phyloP scores from a whole-genome alignment of 2,888 invertebrate genomes.

The Schizotus pectinicornis region DNA sequence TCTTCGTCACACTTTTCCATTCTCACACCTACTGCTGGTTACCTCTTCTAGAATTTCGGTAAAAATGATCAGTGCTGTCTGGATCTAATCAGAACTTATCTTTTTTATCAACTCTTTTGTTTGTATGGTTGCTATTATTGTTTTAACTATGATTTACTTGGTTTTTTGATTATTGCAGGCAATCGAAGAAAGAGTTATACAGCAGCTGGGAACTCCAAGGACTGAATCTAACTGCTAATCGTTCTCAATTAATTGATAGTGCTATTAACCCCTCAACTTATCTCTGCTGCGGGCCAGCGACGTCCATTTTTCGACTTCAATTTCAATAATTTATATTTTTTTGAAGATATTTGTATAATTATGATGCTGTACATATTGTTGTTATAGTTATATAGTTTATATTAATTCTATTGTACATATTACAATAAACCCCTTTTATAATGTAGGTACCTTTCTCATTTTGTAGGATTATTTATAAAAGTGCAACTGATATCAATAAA shows the following conservation, averaged over 20 bases:
- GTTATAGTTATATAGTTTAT: slow-evolving; percentile 59
- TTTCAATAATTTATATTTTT: slow-evolving; percentile 44
- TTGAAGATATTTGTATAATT: slow-evolving; percentile 43
- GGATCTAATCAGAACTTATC: not conserved
- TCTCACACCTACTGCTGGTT: not conserved
- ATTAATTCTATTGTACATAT: slow-evolving; percentile 53
- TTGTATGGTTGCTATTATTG: not conserved
- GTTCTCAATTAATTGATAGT: slow-evolving; percentile 11
- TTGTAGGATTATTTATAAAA: slow-evolving; percentile 20
- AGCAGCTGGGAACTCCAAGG: slow-evolving; percentile 57
- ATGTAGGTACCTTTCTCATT: slow-evolving; percentile 24
- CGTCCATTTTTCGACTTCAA: slow-evolving; percentile 47
- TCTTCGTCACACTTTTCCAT: slow-evolving; percentile 6
- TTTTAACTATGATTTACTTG: not conserved
- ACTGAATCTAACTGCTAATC: slow-evolving; percentile 55
- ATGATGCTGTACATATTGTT: slow-evolving; percentile 54
- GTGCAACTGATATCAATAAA: not conserved
- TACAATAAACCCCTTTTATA: slow-evolving; percentile 28
- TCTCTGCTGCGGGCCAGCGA: slow-evolving; percentile 49
- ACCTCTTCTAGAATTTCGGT: not conserved
- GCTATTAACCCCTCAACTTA: slow-evolving; percentile 24
- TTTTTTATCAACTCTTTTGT: slow-evolving; percentile 1
- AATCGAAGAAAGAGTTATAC: slow-evolving; percentile 59
- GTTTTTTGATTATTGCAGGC: slow-evolving; percentile 49
- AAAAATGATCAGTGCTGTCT: not conserved